These are phyloP conservation scores for Drosophila tropicalis DNA, from an alignment of 1,140 invertebrate genomes.

Conservation along the genomic window DNA sequence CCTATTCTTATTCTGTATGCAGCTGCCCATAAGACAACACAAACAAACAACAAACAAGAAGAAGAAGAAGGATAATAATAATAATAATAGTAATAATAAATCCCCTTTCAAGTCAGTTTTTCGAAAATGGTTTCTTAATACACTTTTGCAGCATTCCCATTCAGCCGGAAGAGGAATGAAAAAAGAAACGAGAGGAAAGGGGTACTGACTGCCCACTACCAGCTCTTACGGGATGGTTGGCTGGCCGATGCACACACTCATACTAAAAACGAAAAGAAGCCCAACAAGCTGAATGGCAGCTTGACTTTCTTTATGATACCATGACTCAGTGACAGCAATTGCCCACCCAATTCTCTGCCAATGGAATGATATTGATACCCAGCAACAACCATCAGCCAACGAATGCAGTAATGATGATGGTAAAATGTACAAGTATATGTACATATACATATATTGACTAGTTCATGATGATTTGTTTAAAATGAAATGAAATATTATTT, in stretches of 20 bases:
- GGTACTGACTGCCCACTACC: conserved; percentile 15
- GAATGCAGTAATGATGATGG: conserved; percentile 3
- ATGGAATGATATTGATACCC: conserved; percentile 46
- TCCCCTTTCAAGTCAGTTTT: conserved; percentile 52
- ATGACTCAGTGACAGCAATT: conserved; percentile 61
- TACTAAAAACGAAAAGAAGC: conserved; percentile 7
- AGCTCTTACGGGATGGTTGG: conserved; percentile 6
- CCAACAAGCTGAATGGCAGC: conserved; percentile 19
- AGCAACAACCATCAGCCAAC: no score
- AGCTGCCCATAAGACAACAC: background rate
- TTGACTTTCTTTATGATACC: conserved; percentile 58
- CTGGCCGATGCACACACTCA: conserved; percentile 29
- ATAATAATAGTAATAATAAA: conserved; percentile 59
- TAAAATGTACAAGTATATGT: conserved; percentile 2
- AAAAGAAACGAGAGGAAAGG: background rate
- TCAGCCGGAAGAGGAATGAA: conserved; percentile 46
- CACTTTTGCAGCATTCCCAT: conserved; percentile 48
- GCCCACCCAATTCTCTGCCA: conserved; percentile 22
- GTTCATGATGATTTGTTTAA: no score
- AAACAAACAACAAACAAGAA: background rate
- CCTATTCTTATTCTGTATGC: background rate
- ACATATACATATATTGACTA: no score
- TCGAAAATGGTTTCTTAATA: conserved; percentile 53
- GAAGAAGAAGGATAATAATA: background rate
- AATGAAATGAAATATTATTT: no score